A percentile compares a stretch with the other conserved stretches of the same genome.
Evolutionary conservation across 2,113 vertebrate genomes (phyloP).

Genomic region (Tachuris rubrigastra): DNA sequence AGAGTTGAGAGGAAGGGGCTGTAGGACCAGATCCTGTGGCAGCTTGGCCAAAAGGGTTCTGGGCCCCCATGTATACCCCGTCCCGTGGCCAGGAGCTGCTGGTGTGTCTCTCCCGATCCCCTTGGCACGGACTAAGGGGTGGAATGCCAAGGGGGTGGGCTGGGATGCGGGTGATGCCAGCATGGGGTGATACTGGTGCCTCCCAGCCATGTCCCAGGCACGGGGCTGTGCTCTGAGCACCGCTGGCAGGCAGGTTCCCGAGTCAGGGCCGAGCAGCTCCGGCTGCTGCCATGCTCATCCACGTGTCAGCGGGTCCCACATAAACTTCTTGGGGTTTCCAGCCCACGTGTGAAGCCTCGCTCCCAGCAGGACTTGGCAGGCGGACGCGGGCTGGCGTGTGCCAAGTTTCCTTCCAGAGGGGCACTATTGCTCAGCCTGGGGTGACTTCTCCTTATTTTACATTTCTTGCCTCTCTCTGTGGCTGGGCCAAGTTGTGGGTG

Average conservation of each 20-base stretch:
- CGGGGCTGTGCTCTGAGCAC: rapidly evolving
- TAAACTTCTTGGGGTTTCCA: not conserved
- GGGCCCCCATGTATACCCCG: rapidly evolving
- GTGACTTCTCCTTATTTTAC: not conserved
- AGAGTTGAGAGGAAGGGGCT: not conserved
- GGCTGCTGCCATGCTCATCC: not conserved
- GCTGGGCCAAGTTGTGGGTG: not conserved
- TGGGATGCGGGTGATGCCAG: rapidly evolving
- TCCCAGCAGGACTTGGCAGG: slow-evolving; percentile 41
- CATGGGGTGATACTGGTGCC: not conserved
- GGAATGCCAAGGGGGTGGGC: not conserved
- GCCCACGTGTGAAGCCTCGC: not conserved
- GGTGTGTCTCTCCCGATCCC: rapidly evolving
- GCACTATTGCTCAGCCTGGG: not conserved
- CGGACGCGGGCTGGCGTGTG: not conserved
- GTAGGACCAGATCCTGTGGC: rapidly evolving
- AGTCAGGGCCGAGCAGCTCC: not conserved
- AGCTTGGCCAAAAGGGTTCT: not conserved
- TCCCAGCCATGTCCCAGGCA: not conserved
- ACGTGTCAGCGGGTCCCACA: not conserved
- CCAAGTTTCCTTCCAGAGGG: slow-evolving; percentile 36
- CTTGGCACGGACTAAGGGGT: rapidly evolving
- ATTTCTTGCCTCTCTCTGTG: not conserved
- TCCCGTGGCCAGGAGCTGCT: rapidly evolving
- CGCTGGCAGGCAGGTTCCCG: not conserved